Percentiles rank a stretch among this genome's conserved stretches.
Evolutionary conservation across 2,113 vertebrate species (phyloP).

Genomic region (Pundamilia nyererei): DNA sequence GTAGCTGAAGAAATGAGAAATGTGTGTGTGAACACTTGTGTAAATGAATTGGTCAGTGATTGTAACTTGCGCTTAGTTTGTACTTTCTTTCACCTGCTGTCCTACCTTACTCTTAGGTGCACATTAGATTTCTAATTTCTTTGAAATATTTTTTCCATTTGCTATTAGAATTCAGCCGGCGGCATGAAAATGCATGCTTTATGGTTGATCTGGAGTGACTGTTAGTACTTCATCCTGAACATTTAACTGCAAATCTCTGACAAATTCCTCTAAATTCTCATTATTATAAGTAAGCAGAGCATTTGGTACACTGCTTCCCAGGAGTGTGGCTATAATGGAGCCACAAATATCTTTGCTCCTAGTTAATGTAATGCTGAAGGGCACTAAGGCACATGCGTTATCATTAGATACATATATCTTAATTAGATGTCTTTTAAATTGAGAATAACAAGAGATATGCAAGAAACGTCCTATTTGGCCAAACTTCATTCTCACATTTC

Average conservation of each 20-base stretch:
- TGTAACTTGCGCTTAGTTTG: accelerated
- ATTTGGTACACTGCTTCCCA: not conserved
- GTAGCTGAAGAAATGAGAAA: not conserved
- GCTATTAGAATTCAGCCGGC: not conserved
- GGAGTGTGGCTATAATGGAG: not conserved
- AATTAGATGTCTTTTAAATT: not conserved
- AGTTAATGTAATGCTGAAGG: not conserved
- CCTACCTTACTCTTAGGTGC: not conserved
- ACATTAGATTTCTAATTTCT: not conserved
- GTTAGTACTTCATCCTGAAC: not conserved
- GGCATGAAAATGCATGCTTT: not conserved
- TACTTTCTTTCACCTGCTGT: not conserved
- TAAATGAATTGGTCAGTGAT: not conserved
- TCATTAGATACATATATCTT: not conserved
- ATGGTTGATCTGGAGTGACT: not conserved
- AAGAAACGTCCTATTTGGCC: not conserved
- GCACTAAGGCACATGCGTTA: not conserved
- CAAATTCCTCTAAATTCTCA: not conserved
- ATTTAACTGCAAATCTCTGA: not conserved
- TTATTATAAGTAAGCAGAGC: not conserved
- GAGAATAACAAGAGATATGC: not conserved
- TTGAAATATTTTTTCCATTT: not conserved
- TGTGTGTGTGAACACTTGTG: not conserved
- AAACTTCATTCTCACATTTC: not conserved
- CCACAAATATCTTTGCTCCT: not conserved